phyloP scores from a whole-genome alignment of 2,888 invertebrate genomes.

The Gasteruption jaculator region DNA sequence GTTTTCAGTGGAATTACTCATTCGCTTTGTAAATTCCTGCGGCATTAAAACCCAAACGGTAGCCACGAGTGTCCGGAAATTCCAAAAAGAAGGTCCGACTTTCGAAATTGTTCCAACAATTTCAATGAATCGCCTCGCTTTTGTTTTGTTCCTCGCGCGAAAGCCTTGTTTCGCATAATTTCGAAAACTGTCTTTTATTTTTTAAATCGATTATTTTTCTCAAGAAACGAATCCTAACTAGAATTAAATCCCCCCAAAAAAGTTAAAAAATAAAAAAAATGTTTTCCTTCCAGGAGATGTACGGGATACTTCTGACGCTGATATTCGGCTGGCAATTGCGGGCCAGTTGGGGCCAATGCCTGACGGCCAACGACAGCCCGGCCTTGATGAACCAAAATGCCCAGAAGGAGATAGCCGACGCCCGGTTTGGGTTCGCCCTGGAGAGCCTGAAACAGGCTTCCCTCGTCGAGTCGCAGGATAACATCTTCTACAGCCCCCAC shows the following conservation, averaged over 20 bases:
- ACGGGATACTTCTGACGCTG: conserved; percentile 22
- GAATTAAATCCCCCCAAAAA: background rate
- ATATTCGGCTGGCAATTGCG: no score
- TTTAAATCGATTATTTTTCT: no score
- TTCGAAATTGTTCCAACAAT: no score
- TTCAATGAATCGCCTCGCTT: no score
- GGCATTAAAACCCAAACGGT: no score
- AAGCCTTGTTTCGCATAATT: no score
- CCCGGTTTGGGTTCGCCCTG: conserved; percentile 67
- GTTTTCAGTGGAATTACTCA: conserved; percentile 15
- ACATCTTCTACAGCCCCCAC: conserved; percentile 84
- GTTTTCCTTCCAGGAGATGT: conserved; percentile 25
- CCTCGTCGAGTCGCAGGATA: conserved; percentile 63
- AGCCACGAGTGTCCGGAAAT: no score
- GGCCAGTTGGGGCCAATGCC: conserved; percentile 48
- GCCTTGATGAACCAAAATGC: conserved; percentile 36
- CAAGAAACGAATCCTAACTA: background rate
- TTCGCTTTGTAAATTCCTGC: no score
- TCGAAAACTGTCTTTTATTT: no score
- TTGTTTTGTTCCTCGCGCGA: no score
- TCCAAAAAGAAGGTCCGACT: no score
- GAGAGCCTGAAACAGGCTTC: conserved; percentile 67
- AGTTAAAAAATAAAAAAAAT: background rate
- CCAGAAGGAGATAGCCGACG: conserved; percentile 54
- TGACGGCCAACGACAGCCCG: conserved; percentile 51